A percentile compares a stretch with the other conserved stretches of the same genome.
Conservation (phyloP, 2,797 vertebrate genomes). For the Chrysolophus pictus region DNA sequence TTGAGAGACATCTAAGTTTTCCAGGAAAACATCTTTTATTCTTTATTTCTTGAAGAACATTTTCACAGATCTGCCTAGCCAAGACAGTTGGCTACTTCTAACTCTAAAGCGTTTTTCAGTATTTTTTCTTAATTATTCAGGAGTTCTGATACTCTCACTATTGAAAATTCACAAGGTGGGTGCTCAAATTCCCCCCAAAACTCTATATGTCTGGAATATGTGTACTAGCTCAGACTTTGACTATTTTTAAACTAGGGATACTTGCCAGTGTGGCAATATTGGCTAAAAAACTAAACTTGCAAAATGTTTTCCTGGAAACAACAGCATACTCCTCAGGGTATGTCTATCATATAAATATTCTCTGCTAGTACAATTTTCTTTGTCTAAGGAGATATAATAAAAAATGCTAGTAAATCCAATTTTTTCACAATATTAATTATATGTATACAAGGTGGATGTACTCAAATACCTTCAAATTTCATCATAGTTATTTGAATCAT, state of each 20-base stretch:
- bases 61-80: background rate
- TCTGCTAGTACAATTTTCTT: background rate
- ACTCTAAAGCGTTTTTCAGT: background rate
- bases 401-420: background rate
- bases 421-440: background rate
- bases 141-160: background rate
- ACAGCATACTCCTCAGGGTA: background rate
- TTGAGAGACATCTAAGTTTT: background rate
- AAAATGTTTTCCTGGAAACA: background rate
- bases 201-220: background rate
- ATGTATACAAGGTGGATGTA: background rate
- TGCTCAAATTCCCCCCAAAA: background rate
- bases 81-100: background rate
- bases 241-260: background rate
- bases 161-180: background rate
- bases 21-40: background rate
- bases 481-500: background rate
- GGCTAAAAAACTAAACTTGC: background rate
- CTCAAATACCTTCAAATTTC: background rate
- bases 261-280: background rate
- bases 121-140: background rate
- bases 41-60: background rate
- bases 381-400: background rate
- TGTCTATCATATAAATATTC: background rate
- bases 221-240: background rate